A percentile compares a stretch with the other conserved stretches of the same genome.
Evolutionary conservation across 2,888 invertebrate genomes (phyloP).

Genomic region (Crematogaster levior): DNA sequence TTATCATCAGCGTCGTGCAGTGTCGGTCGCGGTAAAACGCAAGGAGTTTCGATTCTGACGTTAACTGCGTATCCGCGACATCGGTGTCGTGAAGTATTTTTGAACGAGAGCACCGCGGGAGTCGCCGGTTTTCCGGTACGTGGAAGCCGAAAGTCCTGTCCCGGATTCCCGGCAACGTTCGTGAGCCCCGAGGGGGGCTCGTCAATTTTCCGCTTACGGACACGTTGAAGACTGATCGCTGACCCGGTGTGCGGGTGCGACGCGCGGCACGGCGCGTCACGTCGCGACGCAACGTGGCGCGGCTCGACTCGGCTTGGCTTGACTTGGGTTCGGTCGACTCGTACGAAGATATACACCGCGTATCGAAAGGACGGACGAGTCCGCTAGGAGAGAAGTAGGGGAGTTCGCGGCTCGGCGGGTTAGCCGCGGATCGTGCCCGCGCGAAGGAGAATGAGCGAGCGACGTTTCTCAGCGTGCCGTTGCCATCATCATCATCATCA

Average conservation of each 20-base stretch:
- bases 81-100: too few species aligned
- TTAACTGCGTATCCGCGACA: neutral
- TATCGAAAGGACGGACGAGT: neutral
- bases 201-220: neutral
- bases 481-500: neutral
- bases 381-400: neutral
- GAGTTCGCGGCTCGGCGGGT: constrained; percentile 17
- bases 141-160: neutral
- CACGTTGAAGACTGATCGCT: neutral
- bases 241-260: neutral
- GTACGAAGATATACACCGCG: neutral
- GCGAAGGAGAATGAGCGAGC: constrained; percentile 21
- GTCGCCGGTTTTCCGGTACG: neutral
- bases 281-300: constrained; percentile 1
- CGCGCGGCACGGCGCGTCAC: constrained; percentile 14
- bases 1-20: neutral
- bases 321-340: neutral
- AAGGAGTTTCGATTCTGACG: neutral
- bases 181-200: neutral
- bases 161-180: neutral
- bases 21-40: neutral
- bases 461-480: neutral
- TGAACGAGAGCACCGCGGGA: neutral
- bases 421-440: constrained; percentile 5
- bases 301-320: neutral